Conservation (phyloP, 2,113 vertebrate genomes). For the Equus przewalskii region DNA sequence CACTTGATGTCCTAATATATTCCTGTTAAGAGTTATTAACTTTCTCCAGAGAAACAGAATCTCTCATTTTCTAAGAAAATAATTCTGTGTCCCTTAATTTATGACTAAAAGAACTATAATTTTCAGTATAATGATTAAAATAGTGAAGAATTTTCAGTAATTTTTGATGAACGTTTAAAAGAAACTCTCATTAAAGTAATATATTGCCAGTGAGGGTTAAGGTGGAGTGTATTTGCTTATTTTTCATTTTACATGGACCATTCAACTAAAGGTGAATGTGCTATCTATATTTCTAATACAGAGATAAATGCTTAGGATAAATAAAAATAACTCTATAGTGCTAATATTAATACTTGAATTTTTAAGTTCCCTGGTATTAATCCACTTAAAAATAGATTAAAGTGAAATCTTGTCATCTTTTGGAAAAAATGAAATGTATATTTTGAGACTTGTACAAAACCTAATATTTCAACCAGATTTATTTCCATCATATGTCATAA, state of each 20-base stretch:
- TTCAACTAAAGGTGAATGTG: constrained; percentile 2
- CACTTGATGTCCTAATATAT: background rate
- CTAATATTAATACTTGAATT: background rate
- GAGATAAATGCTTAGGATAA: background rate
- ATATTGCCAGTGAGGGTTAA: background rate
- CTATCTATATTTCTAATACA: background rate
- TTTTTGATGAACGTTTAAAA: constrained; percentile 34
- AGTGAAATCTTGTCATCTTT: constrained; percentile 19
- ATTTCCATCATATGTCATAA: background rate
- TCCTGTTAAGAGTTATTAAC: background rate
- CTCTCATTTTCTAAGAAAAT: background rate
- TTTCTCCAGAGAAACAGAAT: background rate
- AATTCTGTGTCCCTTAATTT: background rate
- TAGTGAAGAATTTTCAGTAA: background rate
- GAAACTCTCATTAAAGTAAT: constrained; percentile 28
- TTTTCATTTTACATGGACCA: constrained; percentile 34
- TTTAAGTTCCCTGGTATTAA: background rate
- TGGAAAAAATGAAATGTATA: background rate
- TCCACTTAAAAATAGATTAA: background rate
- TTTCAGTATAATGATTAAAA: background rate
- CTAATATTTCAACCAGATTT: background rate
- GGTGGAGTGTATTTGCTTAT: background rate
- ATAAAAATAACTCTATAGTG: background rate
- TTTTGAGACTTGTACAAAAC: background rate
- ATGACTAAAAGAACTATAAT: constrained; percentile 6